phyloP scores from a whole-genome alignment of 2,797 vertebrate genomes.

The Eulemur mongoz region DNA sequence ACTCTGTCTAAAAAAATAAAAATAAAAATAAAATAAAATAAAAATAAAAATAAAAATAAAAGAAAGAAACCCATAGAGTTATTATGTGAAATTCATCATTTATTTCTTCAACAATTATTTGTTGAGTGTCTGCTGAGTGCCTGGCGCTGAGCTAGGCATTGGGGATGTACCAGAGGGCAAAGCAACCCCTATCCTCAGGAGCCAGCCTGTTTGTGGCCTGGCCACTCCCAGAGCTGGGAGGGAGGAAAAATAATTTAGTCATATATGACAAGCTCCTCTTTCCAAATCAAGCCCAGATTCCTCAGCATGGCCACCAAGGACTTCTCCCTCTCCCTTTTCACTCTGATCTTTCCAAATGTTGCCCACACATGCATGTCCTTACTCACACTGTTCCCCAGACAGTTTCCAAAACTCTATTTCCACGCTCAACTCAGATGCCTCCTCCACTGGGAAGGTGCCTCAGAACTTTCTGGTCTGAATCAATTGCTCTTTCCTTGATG shows the following conservation, averaged over 20 bases:
- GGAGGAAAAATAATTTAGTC: not conserved
- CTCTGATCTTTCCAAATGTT: not conserved
- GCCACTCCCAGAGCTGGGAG: not conserved
- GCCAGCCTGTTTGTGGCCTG: not conserved
- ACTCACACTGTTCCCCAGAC: not conserved
- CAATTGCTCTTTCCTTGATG: not conserved
- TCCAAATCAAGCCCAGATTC: not conserved
- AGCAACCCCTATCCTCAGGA: not conserved
- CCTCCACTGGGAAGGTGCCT: not conserved
- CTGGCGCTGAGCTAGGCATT: not conserved
- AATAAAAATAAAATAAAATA: no score
- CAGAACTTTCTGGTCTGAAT: not conserved
- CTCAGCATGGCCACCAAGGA: not conserved
- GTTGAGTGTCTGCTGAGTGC: not conserved
- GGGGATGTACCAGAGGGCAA: not conserved
- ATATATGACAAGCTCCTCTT: not conserved
- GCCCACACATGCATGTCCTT: not conserved
- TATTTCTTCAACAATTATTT: no score
- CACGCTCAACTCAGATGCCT: not conserved
- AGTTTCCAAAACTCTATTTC: not conserved
- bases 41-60: no score
- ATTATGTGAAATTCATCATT: no score
- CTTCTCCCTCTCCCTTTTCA: not conserved
- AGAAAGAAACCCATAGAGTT: no score
- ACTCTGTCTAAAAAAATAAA: no score